Evolutionary conservation across 2,888 invertebrate genomes (phyloP).

Genomic region (Sarcophaga carnaria): DNA sequence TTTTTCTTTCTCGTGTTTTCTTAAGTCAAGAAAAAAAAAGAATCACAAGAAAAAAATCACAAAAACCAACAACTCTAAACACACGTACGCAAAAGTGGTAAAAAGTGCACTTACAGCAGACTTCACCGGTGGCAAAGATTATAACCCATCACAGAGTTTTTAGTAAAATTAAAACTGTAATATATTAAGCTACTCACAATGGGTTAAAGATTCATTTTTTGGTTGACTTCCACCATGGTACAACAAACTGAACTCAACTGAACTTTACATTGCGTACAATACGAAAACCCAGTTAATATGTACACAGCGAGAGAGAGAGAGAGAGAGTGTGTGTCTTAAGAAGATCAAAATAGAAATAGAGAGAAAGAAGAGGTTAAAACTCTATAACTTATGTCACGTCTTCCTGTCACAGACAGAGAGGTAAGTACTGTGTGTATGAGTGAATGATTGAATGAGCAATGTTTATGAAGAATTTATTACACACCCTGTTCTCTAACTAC

Average conservation of each 20-base stretch:
- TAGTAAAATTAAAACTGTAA: background rate
- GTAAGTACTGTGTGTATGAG: background rate
- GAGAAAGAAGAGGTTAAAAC: slow-evolving; percentile 2
- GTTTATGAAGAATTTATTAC: background rate
- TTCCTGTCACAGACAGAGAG: background rate
- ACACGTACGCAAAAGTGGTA: background rate
- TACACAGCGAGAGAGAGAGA: too few relatives aligned
- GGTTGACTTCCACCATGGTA: background rate
- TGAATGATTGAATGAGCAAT: background rate
- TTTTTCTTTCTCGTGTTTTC: background rate
- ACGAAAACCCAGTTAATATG: too few relatives aligned
- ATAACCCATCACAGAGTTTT: background rate
- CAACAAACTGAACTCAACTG: background rate
- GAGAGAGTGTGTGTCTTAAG: too few relatives aligned
- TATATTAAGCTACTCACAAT: background rate
- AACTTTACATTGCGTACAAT: background rate
- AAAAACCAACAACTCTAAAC: background rate
- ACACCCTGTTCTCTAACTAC: background rate
- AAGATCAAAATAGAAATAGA: too few relatives aligned
- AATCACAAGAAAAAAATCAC: background rate
- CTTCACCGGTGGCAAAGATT: background rate
- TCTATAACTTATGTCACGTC: slow-evolving; percentile 32
- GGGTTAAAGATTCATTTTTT: background rate
- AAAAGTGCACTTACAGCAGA: background rate
- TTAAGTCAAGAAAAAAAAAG: background rate